These are phyloP conservation scores for Chironomus tepperi DNA, from an alignment of 1,140 invertebrate species.

Conservation along the genomic window DNA sequence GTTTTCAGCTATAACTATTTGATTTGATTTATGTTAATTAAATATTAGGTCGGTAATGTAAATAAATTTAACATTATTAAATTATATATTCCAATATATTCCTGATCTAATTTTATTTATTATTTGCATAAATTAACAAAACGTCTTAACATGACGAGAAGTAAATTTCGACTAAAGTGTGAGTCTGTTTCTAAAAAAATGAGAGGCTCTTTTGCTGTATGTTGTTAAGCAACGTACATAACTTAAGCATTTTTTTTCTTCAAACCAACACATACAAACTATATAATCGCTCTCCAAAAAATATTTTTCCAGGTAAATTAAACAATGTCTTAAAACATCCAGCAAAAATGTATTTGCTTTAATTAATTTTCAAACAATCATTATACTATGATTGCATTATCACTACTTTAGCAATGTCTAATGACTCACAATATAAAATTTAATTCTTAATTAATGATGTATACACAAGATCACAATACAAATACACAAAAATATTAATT, in stretches of 20 bases:
- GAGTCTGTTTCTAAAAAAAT: neutral
- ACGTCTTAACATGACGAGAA: constrained; percentile 7
- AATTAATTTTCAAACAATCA: too few relatives aligned
- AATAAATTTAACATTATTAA: neutral
- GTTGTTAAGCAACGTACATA: too few relatives aligned
- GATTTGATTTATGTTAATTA: neutral
- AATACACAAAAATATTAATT: neutral
- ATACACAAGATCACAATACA: neutral
- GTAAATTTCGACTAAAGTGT: neutral
- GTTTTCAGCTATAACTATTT: neutral
- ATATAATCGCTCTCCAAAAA: too few relatives aligned
- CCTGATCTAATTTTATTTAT: neutral
- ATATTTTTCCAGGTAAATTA: too few relatives aligned
- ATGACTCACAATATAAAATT: too few relatives aligned
- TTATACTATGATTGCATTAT: too few relatives aligned
- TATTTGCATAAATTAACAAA: neutral
- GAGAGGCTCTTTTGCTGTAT: neutral
- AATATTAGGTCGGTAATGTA: neutral
- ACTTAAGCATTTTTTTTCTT: too few relatives aligned
- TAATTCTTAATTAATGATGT: neutral
- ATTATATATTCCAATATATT: neutral
- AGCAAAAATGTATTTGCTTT: too few relatives aligned
- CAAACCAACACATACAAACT: too few relatives aligned
- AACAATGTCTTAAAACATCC: too few relatives aligned
- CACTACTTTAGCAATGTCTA: too few relatives aligned